Evolutionary conservation across 2,113 vertebrate genomes (phyloP).

Genomic region (Onychostruthus taczanowskii): DNA sequence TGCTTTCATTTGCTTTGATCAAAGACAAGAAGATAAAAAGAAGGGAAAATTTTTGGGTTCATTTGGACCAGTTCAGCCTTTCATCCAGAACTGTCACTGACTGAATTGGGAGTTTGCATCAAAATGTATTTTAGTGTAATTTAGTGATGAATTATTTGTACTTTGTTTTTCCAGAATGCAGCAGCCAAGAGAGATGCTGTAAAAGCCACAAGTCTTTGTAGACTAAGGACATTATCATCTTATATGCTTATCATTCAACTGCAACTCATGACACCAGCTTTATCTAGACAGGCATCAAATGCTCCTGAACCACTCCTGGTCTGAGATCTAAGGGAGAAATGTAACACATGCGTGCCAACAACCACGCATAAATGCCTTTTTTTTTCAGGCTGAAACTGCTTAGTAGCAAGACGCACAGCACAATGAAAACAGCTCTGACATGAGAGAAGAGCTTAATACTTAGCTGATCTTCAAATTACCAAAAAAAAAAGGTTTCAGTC

Average conservation of each 20-base stretch:
- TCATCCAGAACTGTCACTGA: neutral
- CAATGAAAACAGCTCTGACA: neutral
- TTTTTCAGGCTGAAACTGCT: neutral
- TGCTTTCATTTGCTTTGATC: constrained; percentile 21
- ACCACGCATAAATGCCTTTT: neutral
- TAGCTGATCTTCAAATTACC: neutral
- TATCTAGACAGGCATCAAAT: neutral
- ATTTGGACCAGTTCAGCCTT: neutral
- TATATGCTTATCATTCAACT: neutral
- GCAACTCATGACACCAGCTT: neutral
- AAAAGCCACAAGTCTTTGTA: neutral
- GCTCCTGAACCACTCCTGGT: neutral
- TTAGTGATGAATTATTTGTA: neutral
- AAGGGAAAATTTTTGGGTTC: neutral
- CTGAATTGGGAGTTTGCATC: neutral
- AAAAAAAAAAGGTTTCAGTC: neutral
- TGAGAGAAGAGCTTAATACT: neutral
- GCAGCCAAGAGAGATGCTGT: neutral
- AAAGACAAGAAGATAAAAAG: neutral
- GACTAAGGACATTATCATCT: neutral
- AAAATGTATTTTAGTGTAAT: neutral
- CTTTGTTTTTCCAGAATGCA: neutral
- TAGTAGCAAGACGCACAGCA: neutral
- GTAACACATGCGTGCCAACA: neutral
- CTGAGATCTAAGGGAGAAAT: neutral